Evolutionary conservation across 2,113 vertebrate species (phyloP), one percentile per base, ranked within the genome.

Genomic region (Blennius ocellaris): DNA sequence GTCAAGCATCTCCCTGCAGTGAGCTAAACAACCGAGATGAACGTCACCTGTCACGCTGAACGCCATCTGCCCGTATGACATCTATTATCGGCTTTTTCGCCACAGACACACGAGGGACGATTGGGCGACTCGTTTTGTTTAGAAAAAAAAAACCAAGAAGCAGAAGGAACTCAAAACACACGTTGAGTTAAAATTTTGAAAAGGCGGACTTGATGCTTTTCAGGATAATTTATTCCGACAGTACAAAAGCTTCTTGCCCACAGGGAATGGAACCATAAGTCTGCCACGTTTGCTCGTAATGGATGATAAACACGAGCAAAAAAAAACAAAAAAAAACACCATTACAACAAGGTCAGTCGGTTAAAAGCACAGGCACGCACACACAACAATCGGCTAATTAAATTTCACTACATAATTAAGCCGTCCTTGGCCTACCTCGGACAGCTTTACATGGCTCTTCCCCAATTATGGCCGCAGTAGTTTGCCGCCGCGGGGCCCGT

Each of bases 321-420:
- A 30, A 64, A 80, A 43, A 48, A 56, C 44, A 12, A 62, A 68
- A 62, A 30, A 30, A 64, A 80, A 43, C 51, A 56, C 44, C n/a
- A 62, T 51, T 53, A 77, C 51, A 75, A 45, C 65, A 82, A 85
- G 85, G 81, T 82, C 85, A 76, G 66, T 5, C 8, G 9, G 69
- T 73, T 63, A 61, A 59, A 68, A 87, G 53, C 66, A 70, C 51
- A 48, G 12, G 10, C 15, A 12, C 59, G 57, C 47, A 64, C 60
- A 77, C 71, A 65, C 63, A 84, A 76, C 44, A 74, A 73, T 47
- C 39, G 38, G 70, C 83, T 86, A 84, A 89, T 91, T 89, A 84
- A 75, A 82, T 82, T 83, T 87, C 72, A 85, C 85, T 47, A 81
- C 68, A 66, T 87, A 89, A 90, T 90, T 76, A 90, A 85, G 81